Base-by-base conservation (phyloP, 2,888 invertebrate genomes). In the Trissoscelio sp. region DNA sequence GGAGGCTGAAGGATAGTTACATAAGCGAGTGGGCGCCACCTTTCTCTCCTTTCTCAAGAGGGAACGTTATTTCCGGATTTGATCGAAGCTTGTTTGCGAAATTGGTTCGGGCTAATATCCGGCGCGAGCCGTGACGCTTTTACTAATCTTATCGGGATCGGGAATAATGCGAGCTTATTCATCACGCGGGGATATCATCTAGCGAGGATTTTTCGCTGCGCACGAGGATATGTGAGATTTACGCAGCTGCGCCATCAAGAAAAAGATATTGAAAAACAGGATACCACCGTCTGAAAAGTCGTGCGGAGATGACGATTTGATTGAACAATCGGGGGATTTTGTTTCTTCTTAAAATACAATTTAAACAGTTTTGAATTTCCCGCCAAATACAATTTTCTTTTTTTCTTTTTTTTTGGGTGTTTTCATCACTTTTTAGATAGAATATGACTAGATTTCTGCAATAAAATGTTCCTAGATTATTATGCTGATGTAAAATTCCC, bases 41-140 rank as follows among this genome's bases (percentile, higher is more conserved):
- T n/a, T n/a, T n/a, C n/a, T n/a, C n/a, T n/a, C n/a, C n/a, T n/a
- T n/a, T 20, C 57, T 48, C 42, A 18, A 22, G 39, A 39, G 64
- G 64, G 51, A 64, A 67, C 64, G 72, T 81, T 83, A 79, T 81
- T 79, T 79, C 72, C 81, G 81, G 81, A 81, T 79, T 81, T 81
- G 81, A 81, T 81, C 80, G 75, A 57, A 34, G 74, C 81, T 81
- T 81, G 81, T 81, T 83, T 79, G 83, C 64, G 72, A 81, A 83
- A 83, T 79, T 83, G 83, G 81, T 66, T 81, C 55, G 51, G 67
- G 75, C 67, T 79, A 81, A 81, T 83, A 72, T 81, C 75, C 79
- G 74, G 72, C 79, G 77, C 53, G 66, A 77, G 72, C 51, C 81
- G 77, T 78, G 77, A 81, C 77, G 69, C 62, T 81, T 81, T 81